A percentile compares a stretch with the other conserved stretches of the same genome.
Conservation (phyloP, 2,888 invertebrate genomes). For the Ferrisia virgata region DNA sequence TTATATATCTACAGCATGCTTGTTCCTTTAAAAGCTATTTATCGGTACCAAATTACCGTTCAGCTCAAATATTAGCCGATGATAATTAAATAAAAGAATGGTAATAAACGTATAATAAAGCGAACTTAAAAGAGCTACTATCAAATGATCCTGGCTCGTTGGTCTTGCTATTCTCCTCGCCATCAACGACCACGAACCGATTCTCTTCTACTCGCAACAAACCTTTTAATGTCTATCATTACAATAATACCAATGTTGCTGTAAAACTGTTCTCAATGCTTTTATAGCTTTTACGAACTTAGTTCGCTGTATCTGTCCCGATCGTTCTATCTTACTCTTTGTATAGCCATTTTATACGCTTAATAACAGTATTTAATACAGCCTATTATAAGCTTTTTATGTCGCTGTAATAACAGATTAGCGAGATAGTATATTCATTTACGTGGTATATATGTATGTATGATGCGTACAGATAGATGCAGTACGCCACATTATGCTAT, state of each 20-base stretch:
- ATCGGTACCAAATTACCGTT: constrained; percentile 23
- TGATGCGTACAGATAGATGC: too few relatives aligned
- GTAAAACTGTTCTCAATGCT: background rate
- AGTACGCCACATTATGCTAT: too few relatives aligned
- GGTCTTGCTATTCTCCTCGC: too few relatives aligned
- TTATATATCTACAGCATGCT: background rate
- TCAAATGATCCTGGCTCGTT: background rate
- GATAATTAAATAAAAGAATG: constrained; percentile 15
- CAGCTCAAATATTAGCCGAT: constrained; percentile 15
- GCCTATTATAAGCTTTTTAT: constrained; percentile 19
- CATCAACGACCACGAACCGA: background rate
- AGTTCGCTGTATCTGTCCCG: background rate
- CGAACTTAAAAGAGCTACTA: background rate
- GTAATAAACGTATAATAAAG: constrained; percentile 26
- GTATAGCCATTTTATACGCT: background rate
- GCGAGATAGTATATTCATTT: background rate
- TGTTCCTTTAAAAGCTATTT: constrained; percentile 7
- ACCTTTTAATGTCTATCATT: constrained; percentile 23
- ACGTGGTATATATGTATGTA: background rate
- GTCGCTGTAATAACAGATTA: constrained; percentile 26
- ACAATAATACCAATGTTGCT: constrained; percentile 27
- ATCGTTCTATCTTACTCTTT: background rate
- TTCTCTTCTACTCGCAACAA: background rate
- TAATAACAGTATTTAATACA: constrained; percentile 16
- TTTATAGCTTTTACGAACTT: constrained; percentile 24